Conservation (phyloP, 2,888 invertebrate genomes). For the Ochropleura plecta region DNA sequence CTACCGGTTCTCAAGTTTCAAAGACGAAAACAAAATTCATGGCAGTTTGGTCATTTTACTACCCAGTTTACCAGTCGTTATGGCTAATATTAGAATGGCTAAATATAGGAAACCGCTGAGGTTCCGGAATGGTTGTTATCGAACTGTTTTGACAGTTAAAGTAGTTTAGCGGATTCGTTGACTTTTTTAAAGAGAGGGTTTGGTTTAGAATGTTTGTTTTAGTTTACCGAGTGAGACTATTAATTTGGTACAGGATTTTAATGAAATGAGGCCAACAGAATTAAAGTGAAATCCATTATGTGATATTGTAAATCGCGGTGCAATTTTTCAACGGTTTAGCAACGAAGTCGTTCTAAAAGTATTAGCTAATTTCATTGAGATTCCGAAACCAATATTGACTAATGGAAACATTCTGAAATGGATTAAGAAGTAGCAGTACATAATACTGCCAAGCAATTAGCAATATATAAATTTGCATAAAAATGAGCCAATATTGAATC, state of each 20-base stretch:
- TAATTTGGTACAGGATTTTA: background rate
- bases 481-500: conserved; percentile 27
- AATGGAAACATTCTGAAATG: conserved; percentile 13
- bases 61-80: conserved; percentile 23
- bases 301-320: background rate
- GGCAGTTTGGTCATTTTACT: conserved; percentile 19
- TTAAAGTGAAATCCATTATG: too few species aligned
- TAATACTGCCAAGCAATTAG: conserved; percentile 11
- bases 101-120: conserved; percentile 28
- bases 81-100: conserved; percentile 42
- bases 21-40: conserved; percentile 26
- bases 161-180: background rate
- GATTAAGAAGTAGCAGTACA: conserved; percentile 1
- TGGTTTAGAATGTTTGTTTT: background rate
- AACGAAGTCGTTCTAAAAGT: background rate
- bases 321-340: background rate
- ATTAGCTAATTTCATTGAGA: background rate
- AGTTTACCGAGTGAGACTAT: background rate
- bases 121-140: conserved; percentile 24
- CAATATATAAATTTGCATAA: conserved; percentile 33
- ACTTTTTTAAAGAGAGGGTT: background rate
- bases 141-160: conserved; percentile 26
- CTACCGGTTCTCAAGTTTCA: conserved; percentile 31
- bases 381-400: conserved; percentile 4
- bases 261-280: background rate